Base-by-base conservation (phyloP, 2,797 vertebrate species). In the Champsocephalus esox region DNA sequence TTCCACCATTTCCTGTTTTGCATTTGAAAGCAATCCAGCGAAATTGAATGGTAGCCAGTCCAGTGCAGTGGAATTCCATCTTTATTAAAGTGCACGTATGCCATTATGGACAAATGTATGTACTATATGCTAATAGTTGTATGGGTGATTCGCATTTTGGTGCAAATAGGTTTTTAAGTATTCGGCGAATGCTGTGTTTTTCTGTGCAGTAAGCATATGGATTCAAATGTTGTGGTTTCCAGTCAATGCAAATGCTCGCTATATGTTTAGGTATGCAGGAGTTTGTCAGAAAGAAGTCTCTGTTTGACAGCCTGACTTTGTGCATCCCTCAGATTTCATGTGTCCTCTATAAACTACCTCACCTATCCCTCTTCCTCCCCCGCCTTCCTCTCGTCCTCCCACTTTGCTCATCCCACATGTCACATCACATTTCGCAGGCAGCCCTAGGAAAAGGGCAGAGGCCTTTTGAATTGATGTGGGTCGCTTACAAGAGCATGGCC, bases 391-490 rank as follows among this genome's bases (percentile, higher is more conserved):
- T 4, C 41, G 34, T 17, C 65, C 43, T 45, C 54, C 17, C 24
- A 50, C 55, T 60, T 81, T 61, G 5, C 87, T 90, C 87, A 87
- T 91, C 86, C 89, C 81, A 92, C 83, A 88, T 96, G 96, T 96
- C 86, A 91, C 94, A 91, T 91, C 94, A 94, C 91, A 97, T 95
- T 95, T 96, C 94, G 90, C 82, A 77, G 89, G 80, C 91, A 88
- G 93, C 89, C 87, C 73, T 88, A 80, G 93, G 95, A 96, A 96
- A 95, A 96, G 90, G 93, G 94, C 77, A 92, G 92, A 90, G 80
- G 85, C 83, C 87, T 70, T 72, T 75, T 87, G 91, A 91, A 87
- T 93, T 91, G 88, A 89, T 93, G 90, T 86, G 85, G 88, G 87
- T 91, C 89, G 68, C 87, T 91, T 89, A 88, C 89, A 89, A 82